phyloP scores from a whole-genome alignment of 2,797 vertebrate genomes.

The Epinephelus malabaricus region DNA sequence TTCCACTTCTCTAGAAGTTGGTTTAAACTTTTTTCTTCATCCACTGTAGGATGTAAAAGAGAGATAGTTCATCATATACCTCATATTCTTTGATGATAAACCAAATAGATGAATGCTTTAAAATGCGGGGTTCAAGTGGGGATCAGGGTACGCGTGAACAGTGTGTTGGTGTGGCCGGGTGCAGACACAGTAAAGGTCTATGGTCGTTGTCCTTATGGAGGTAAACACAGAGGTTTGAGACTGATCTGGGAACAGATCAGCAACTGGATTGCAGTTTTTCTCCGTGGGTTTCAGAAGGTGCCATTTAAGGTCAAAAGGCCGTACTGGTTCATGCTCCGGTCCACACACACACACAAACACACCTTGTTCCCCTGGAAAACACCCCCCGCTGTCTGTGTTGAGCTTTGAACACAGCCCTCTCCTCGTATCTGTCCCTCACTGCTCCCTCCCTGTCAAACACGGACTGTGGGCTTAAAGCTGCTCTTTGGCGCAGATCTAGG shows the following conservation, averaged over 20 bases:
- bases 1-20: constrained; percentile 70
- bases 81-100: constrained; percentile 95
- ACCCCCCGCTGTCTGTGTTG: constrained; percentile 70
- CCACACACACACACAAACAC: constrained; percentile 33
- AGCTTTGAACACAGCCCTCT: constrained; percentile 81
- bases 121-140: constrained; percentile 80
- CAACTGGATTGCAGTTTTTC: constrained; percentile 37
- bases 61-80: constrained; percentile 96
- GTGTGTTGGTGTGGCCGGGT: constrained; percentile 46
- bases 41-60: constrained; percentile 87
- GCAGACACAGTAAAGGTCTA: constrained; percentile 47
- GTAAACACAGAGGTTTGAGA: constrained; percentile 29
- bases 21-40: constrained; percentile 70
- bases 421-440: constrained; percentile 67
- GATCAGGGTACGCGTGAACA: constrained; percentile 40
- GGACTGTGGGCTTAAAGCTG: constrained; percentile 62
- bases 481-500: constrained; percentile 61
- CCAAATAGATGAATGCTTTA: constrained; percentile 94
- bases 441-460: constrained; percentile 64
- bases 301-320: constrained; percentile 60
- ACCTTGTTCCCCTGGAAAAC: constrained; percentile 60
- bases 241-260: constrained; percentile 53
- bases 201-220: constrained; percentile 35
- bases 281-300: constrained; percentile 47
- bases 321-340: constrained; percentile 58